Evolutionary conservation across 2,888 invertebrate species (phyloP), one percentile per base, ranked within the genome.

Genomic region (Lasioglossum villosulum): DNA sequence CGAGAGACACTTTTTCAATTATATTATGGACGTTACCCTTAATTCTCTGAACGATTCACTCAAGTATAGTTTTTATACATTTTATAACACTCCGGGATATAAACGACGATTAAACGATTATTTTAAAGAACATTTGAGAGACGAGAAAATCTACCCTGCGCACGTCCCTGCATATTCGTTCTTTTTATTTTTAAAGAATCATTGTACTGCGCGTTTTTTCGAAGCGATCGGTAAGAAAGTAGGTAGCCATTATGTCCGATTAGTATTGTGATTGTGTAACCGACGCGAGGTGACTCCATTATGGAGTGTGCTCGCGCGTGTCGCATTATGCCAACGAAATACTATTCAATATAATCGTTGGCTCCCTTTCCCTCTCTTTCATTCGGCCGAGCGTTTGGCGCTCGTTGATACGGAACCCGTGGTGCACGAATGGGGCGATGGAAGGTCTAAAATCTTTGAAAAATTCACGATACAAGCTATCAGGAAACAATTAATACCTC

Each of bases 231-330:
- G 71, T 37, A 87, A 89, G 87, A 91, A 88, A 90, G 87, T 91
- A 91, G 90, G 91, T 90, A 90, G 92, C 93, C 91, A 93, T 93
- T 94, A 95, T 93, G 93, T 92, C 93, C 91, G 92, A 94, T 95
- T 95, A 94, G 94, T 92, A 95, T 95, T 95, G 94, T 94, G 93
- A 94, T 95, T 95, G 94, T 95, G 94, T 95, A 95, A 94, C 94
- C 93, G 94, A 94, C 94, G 94, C 93, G 93, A 94, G 92, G 93
- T 94, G 94, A 94, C 93, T 94, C 94, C 93, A 94, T 95, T 95
- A 94, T 94, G 92, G 92, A 88, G 90, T 86, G 90, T 89, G 76
- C 86, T 78, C 84, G 89, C 89, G 86, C 88, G 88, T 87, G 90
- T 80, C 78, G 88, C 90, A 91, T 91, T 92, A 92, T 92, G 92